These are phyloP conservation scores for Budorcas taxicolor DNA, from an alignment of 2,113 vertebrate species.

Conservation along the genomic window DNA sequence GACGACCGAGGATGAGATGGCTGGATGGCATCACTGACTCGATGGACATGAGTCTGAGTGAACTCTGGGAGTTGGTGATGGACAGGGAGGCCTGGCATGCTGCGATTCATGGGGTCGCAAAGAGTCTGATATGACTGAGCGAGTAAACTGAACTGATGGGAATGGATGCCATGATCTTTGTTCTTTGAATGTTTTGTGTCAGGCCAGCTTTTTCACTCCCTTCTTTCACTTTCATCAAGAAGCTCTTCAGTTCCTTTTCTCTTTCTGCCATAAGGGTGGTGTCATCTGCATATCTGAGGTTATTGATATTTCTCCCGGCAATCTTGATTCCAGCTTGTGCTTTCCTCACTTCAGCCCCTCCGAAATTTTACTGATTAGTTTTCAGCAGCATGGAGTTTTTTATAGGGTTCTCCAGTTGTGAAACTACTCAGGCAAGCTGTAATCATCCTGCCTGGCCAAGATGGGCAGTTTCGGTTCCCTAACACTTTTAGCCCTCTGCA, in stretches of 20 bases:
- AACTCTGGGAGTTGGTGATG: too few relatives aligned
- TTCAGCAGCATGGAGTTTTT: not conserved
- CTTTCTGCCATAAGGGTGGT: not conserved
- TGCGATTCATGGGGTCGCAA: accelerated
- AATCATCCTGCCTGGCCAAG: not conserved
- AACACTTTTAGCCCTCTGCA: not conserved
- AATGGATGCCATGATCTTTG: not conserved
- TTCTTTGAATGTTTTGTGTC: not conserved
- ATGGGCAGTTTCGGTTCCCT: not conserved
- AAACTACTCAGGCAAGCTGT: not conserved
- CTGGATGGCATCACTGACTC: too few relatives aligned
- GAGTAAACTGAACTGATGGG: not conserved
- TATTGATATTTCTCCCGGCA: not conserved
- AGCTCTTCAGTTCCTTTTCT: not conserved
- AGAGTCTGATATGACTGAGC: too few relatives aligned
- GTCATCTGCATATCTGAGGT: not conserved
- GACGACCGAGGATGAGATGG: accelerated
- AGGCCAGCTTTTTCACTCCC: not conserved
- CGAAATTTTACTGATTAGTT: not conserved
- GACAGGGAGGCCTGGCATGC: too few relatives aligned
- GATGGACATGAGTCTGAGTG: too few relatives aligned
- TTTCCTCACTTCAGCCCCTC: not conserved
- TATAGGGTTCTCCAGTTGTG: not conserved
- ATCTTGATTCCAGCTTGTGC: not conserved
- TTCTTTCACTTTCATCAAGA: not conserved